Base-by-base conservation (phyloP, 2,888 invertebrate genomes). In the Gasteruption jaculator region DNA sequence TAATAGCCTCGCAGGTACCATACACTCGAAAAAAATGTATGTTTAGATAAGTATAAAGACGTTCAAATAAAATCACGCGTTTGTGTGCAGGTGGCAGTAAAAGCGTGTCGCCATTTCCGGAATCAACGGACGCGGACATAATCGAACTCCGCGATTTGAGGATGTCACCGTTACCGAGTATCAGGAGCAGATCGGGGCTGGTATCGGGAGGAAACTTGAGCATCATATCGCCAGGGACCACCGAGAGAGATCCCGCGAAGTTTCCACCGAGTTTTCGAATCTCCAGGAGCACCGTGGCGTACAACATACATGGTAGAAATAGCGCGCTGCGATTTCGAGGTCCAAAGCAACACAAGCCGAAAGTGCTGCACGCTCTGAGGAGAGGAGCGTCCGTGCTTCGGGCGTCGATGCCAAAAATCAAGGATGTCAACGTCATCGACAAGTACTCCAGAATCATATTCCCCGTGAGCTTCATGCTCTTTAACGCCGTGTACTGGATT, bases 391-490 rank as follows among this genome's bases (percentile, higher is more conserved):
- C 85, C n/a, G 90, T 86, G 21, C 73, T 92, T 56, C 86, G 86
- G 64, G 83, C 85, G n/a, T 88, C 91, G 21, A 84, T 93, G 80
- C 93, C 93, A n/a, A 89, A 86, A 74, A 93, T 97, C 55, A 87
- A 93, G 60, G 95, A 97, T 73, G 95, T 97, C 46, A 97, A 97
- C 72, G 85, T 95, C 54, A 96, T 97, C 63, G 97, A 97, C 74
- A 95, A 95, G 62, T 95, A 95, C 72, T 95, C 95, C 22, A 80
- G 97, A 56, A 85, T 97, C 61, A 80, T 95, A 50, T 97, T 97
- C 71, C 97, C 97, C 0, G 86, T 96, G 49, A 86, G 94, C 57
- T 97, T 97, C 72, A 81, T 95, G 63, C 75, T 94, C 54, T 97
- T 97, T 76, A 97, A 97, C 71, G 84, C 88, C 26, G 84, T 90